Evolutionary conservation across 1,140 invertebrate genomes (phyloP).

Genomic region (Lerema accius): DNA sequence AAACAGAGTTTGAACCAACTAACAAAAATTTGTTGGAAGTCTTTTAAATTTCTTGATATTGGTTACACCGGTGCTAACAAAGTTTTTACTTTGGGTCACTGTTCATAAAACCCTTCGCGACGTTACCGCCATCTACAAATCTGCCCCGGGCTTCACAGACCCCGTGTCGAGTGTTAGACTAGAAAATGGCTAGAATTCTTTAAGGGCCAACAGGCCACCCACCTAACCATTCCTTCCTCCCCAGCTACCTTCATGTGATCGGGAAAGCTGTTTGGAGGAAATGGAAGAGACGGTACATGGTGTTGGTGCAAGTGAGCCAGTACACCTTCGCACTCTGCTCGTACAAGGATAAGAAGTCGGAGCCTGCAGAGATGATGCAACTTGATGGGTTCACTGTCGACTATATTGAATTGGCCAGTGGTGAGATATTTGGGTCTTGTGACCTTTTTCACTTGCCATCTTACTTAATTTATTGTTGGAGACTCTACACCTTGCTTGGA

Average conservation of each 20-base stretch:
- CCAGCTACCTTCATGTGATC: constrained; percentile 45
- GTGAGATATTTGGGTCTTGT: constrained; percentile 75
- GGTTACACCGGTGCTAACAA: no score
- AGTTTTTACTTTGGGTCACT: no score
- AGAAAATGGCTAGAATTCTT: neutral
- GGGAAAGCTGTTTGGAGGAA: constrained; percentile 99
- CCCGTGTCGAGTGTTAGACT: neutral
- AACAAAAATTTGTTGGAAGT: no score
- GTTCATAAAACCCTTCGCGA: no score
- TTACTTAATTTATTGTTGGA: no score
- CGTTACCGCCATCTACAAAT: neutral
- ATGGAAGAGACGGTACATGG: constrained; percentile 99
- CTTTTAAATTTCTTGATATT: no score
- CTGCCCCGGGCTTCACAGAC: neutral
- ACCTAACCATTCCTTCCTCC: neutral
- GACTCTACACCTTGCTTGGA: no score
- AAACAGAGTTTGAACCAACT: no score
- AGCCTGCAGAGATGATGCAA: constrained; percentile 99
- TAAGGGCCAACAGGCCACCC: neutral
- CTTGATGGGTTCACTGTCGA: constrained; percentile 99
- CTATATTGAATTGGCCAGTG: constrained; percentile 97
- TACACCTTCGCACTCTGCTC: constrained; percentile 99
- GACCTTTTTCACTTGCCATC: no score
- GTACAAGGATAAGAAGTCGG: constrained; percentile 99
- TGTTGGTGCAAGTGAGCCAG: constrained; percentile 99